A percentile compares a stretch with the other conserved stretches of the same genome.
Evolutionary conservation across 2,888 invertebrate genomes (phyloP).

Genomic region (Cryptocephalus primarius): DNA sequence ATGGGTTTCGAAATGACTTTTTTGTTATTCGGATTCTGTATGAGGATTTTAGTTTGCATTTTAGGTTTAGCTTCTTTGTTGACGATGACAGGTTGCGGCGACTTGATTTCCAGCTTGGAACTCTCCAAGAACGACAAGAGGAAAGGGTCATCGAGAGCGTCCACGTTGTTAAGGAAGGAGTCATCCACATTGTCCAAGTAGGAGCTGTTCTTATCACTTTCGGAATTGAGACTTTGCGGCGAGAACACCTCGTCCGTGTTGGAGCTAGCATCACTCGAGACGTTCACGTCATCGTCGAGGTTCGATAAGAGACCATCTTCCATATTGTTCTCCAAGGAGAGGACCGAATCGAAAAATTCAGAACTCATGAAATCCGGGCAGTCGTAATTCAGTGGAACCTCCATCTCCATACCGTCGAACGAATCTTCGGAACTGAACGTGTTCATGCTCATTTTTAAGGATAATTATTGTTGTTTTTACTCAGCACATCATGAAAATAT

Average conservation of each 20-base stretch:
- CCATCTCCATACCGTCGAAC: constrained; percentile 28
- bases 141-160: constrained; percentile 21
- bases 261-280: constrained; percentile 28
- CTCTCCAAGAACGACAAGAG: constrained; percentile 23
- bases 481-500: too few relatives aligned
- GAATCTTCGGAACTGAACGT: constrained; percentile 19
- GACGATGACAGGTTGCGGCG: constrained; percentile 8
- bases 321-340: constrained; percentile 49
- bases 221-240: constrained; percentile 44
- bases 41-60: constrained; percentile 24
- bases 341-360: constrained; percentile 58
- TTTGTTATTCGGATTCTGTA: constrained; percentile 30
- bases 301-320: constrained; percentile 36
- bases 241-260: constrained; percentile 29
- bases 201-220: constrained; percentile 60
- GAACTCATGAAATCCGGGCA: constrained; percentile 36
- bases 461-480: too few relatives aligned
- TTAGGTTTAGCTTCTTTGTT: constrained; percentile 18
- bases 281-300: constrained; percentile 27
- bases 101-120: constrained; percentile 11
- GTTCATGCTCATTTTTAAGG: too few relatives aligned
- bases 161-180: constrained; percentile 17
- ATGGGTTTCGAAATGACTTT: constrained; percentile 30
- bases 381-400: constrained; percentile 28
- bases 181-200: constrained; percentile 22